A percentile compares a stretch with the other conserved stretches of the same genome.
Evolutionary conservation across 2,113 vertebrate species (phyloP).

Genomic region (Oncorhynchus kisutch): DNA sequence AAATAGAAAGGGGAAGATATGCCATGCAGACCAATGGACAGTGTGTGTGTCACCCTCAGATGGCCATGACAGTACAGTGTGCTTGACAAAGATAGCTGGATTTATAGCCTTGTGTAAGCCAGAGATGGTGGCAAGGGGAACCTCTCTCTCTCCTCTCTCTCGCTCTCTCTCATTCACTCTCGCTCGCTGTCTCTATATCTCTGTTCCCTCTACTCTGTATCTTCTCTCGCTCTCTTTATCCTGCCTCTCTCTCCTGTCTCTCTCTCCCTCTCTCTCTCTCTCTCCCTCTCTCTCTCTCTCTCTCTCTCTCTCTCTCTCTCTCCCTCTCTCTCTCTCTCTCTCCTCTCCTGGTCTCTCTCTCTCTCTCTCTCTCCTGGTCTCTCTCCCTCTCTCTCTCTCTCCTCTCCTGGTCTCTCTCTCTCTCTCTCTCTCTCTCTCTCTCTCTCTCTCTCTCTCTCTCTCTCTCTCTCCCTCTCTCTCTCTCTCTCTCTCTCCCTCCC

Average conservation of each 20-base stretch:
- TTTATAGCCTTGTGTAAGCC: constrained; percentile 56
- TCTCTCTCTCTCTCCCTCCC: no score
- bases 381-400: neutral
- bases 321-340: neutral
- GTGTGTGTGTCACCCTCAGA: constrained; percentile 1
- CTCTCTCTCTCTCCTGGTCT: neutral
- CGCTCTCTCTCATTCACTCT: constrained; percentile 1
- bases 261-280: neutral
- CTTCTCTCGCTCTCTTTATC: neutral
- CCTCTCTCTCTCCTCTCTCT: constrained; percentile 12
- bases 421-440: neutral
- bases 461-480: neutral
- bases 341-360: neutral
- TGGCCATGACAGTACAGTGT: constrained; percentile 46
- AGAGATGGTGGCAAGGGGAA: constrained; percentile 60
- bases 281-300: neutral
- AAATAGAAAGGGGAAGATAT: no score
- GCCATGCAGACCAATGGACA: no score
- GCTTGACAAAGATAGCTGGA: constrained; percentile 64
- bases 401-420: neutral
- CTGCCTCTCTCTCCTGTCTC: neutral
- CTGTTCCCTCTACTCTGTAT: constrained; percentile 6
- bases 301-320: neutral
- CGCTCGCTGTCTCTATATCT: neutral
- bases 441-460: neutral